Percentiles rank a stretch among this genome's conserved stretches.
Conservation (phyloP, 2,888 invertebrate genomes). For the Operophtera brumata region DNA sequence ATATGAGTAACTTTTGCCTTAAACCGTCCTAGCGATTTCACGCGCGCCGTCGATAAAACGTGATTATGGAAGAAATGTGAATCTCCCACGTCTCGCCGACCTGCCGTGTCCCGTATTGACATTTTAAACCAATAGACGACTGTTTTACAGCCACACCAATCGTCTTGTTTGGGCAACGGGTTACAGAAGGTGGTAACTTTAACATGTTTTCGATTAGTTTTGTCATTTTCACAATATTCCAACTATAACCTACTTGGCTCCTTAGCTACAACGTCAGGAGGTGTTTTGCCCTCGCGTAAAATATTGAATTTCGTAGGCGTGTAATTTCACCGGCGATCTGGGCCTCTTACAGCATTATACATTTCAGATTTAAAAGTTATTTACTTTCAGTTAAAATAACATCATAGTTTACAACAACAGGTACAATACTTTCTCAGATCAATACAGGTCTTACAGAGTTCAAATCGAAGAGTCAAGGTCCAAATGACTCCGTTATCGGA, state of each 20-base stretch:
- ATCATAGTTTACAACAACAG: neutral
- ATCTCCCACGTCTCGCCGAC: slow-evolving; percentile 60
- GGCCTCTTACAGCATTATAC: neutral
- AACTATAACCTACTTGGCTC: neutral
- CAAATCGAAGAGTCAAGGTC: slow-evolving; percentile 66
- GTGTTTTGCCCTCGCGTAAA: neutral
- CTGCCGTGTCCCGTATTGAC: slow-evolving; percentile 57
- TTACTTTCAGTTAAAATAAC: neutral
- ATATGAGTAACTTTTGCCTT: neutral
- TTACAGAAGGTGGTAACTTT: neutral
- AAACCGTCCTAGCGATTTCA: neutral
- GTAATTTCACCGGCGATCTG: slow-evolving; percentile 1
- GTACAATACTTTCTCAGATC: slow-evolving; percentile 10
- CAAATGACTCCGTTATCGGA: slow-evolving; percentile 70
- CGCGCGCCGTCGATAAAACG: slow-evolving; percentile 24
- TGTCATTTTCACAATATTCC: too few relatives aligned
- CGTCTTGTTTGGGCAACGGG: neutral
- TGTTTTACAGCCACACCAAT: slow-evolving; percentile 3
- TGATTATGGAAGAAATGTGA: slow-evolving; percentile 54
- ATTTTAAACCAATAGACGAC: slow-evolving; percentile 55
- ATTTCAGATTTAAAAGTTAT: too few relatives aligned
- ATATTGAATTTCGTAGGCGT: slow-evolving; percentile 2
- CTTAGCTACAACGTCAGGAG: neutral
- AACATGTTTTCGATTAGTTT: too few relatives aligned
- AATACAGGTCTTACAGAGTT: slow-evolving; percentile 54